Evolutionary conservation across 2,797 vertebrate species (phyloP).

Genomic region (Vultur gryphus): DNA sequence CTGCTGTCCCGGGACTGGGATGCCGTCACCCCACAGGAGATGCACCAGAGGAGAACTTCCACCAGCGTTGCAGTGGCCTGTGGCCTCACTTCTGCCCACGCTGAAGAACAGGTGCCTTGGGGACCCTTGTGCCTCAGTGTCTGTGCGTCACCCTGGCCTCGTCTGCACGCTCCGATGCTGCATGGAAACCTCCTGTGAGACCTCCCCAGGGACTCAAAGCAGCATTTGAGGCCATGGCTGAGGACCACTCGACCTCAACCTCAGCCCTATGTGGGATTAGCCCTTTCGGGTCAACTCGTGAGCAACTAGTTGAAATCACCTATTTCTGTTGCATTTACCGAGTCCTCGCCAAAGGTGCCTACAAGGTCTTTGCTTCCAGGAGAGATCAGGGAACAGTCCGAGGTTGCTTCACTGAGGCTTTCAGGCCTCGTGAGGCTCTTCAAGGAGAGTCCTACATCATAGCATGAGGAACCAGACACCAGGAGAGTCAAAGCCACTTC

Average conservation of each 20-base stretch:
- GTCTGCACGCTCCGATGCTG: neutral
- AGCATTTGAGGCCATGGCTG: neutral
- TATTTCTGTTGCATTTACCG: neutral
- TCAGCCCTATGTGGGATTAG: neutral
- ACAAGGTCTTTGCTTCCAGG: neutral
- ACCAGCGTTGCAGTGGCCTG: neutral
- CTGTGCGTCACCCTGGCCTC: neutral
- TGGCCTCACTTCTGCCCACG: neutral
- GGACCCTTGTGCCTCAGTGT: neutral
- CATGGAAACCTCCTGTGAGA: neutral
- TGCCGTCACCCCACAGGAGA: fast-evolving
- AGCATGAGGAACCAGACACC: neutral
- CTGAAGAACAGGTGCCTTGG: neutral
- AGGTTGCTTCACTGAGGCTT: neutral
- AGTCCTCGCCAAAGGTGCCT: neutral
- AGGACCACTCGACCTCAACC: neutral
- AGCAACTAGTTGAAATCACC: neutral
- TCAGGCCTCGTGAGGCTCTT: neutral
- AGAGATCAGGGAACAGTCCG: neutral
- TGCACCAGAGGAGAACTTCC: neutral
- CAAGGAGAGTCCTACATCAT: neutral
- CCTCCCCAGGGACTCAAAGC: neutral
- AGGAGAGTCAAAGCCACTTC: neutral
- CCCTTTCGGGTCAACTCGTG: neutral
- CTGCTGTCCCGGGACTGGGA: neutral